Conservation (phyloP, 2,888 invertebrate genomes). For the Metallyticus violacea region DNA sequence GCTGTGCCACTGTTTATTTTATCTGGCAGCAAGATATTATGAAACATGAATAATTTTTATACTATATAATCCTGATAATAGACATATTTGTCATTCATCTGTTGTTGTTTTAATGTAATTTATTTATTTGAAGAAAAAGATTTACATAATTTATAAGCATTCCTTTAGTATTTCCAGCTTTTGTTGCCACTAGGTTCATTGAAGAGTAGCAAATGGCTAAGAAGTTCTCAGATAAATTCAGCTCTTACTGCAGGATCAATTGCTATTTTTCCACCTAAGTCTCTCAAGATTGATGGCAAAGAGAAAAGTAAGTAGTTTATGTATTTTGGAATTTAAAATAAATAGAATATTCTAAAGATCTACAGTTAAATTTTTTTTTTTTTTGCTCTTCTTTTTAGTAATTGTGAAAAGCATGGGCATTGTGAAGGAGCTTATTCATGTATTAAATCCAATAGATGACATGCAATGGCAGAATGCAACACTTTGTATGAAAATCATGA, state of each 20-base stretch:
- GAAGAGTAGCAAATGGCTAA: neutral
- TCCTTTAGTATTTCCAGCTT: neutral
- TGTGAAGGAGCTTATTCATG: neutral
- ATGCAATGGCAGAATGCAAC: neutral
- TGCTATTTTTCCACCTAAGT: neutral
- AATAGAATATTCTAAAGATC: no score
- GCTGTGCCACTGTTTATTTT: no score
- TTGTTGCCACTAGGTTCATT: neutral
- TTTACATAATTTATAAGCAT: no score
- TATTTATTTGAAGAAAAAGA: no score
- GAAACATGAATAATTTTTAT: no score
- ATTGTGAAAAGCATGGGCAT: neutral
- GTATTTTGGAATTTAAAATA: no score
- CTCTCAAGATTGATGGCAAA: neutral
- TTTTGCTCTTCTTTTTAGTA: neutral
- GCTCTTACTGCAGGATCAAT: neutral
- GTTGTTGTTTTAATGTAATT: no score
- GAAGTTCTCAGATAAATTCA: neutral
- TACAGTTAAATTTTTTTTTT: neutral
- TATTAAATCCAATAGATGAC: neutral
- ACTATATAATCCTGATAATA: no score
- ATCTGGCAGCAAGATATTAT: no score
- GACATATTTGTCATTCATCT: no score
- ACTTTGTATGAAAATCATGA: neutral
- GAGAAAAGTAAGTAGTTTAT: neutral